Percentiles rank a stretch among this genome's conserved stretches.
Conservation (phyloP, 2,797 vertebrate species). For the Leptoclinus maculatus region DNA sequence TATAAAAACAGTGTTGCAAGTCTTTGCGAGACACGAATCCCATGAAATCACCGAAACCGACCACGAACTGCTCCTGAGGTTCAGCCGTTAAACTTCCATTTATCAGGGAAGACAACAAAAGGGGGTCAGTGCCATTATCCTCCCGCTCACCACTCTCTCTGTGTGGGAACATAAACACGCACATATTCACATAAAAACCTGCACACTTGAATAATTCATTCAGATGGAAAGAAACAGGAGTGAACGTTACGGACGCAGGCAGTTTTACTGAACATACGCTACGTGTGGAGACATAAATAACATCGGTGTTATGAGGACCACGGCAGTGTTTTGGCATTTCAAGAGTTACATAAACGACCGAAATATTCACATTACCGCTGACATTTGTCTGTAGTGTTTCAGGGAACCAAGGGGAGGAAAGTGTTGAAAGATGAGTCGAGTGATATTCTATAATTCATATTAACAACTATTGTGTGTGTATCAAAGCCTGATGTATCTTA, state of each 20-base stretch:
- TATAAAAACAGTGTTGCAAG: background rate
- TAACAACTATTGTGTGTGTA: background rate
- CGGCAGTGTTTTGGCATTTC: background rate
- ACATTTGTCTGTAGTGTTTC: background rate
- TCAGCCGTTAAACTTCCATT: slow-evolving; percentile 67
- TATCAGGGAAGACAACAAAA: slow-evolving; percentile 57
- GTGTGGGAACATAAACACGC: slow-evolving; percentile 25
- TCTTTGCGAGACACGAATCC: background rate
- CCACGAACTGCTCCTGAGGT: slow-evolving; percentile 1
- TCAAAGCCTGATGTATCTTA: background rate
- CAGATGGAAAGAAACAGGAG: slow-evolving; percentile 19
- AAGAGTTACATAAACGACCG: background rate
- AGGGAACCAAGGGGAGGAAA: background rate
- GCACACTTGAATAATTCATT: slow-evolving; percentile 55
- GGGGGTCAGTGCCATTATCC: slow-evolving; percentile 41
- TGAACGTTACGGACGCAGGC: slow-evolving; percentile 11
- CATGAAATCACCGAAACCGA: background rate
- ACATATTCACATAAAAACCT: slow-evolving; percentile 33
- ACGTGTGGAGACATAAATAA: slow-evolving; percentile 18
- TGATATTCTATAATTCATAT: background rate
- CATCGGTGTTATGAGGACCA: background rate
- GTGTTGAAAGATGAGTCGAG: background rate
- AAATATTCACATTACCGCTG: background rate
- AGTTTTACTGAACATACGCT: slow-evolving; percentile 16
- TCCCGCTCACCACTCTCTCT: slow-evolving; percentile 19